Evolutionary conservation across 2,113 vertebrate genomes (phyloP).

Genomic region (Corydoras sp.): DNA sequence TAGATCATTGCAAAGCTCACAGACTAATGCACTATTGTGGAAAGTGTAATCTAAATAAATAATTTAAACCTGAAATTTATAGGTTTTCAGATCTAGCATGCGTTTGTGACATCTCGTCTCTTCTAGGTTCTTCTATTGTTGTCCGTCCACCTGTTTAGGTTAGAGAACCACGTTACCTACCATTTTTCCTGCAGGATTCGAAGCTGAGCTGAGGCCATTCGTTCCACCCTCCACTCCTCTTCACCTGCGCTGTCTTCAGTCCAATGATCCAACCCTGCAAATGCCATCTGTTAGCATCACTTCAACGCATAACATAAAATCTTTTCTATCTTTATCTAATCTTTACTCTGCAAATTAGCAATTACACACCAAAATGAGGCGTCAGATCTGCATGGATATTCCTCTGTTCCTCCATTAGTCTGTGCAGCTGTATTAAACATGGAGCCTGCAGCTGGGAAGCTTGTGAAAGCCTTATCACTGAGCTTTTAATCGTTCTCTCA

Average conservation of each 20-base stretch:
- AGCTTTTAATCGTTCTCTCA: slow-evolving; percentile 52
- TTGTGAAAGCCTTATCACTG: slow-evolving; percentile 69
- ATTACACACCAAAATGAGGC: slow-evolving; percentile 74
- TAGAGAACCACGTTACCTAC: slow-evolving; percentile 35
- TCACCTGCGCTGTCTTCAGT: slow-evolving; percentile 85
- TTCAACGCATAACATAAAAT: neutral
- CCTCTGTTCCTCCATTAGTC: slow-evolving; percentile 76
- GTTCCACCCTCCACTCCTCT: slow-evolving; percentile 67
- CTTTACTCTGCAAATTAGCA: neutral
- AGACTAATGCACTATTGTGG: too few species aligned
- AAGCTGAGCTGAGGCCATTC: slow-evolving; percentile 70
- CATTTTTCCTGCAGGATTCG: slow-evolving; percentile 73
- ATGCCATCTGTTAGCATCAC: neutral
- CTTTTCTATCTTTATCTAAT: neutral
- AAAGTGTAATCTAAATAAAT: too few species aligned
- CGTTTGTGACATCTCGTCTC: too few species aligned
- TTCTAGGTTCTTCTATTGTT: too few species aligned
- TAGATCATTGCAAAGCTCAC: too few species aligned
- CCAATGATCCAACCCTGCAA: slow-evolving; percentile 76
- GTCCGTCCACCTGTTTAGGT: too few species aligned
- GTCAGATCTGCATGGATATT: slow-evolving; percentile 75
- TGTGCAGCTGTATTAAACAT: slow-evolving; percentile 75
- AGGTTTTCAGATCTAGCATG: too few species aligned
- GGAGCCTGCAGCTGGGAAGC: slow-evolving; percentile 64
- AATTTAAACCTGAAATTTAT: too few species aligned